Conservation (phyloP, 37 sponge, comb jelly and placozoan species). For the Ephydatia muelleri region DNA sequence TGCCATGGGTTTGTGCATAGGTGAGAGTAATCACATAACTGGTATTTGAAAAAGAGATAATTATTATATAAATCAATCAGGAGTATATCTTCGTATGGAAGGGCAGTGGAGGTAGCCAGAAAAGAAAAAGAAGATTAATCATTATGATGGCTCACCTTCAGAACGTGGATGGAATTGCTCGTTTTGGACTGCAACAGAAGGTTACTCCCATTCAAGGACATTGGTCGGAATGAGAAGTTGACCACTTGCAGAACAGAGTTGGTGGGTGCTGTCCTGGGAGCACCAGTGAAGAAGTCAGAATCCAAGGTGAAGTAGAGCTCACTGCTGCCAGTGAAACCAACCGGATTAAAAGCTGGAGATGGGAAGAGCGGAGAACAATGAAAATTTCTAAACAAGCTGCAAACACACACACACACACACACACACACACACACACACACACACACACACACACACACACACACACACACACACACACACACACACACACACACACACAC, state of each 20-base stretch:
- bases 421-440: not conserved
- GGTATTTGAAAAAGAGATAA: too few species aligned
- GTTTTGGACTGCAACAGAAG: constrained; percentile 52
- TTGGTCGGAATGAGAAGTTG: constrained; percentile 27
- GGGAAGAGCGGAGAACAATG: not conserved
- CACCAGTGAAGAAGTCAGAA: not conserved
- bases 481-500: not conserved
- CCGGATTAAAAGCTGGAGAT: not conserved
- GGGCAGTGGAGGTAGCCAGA: too few species aligned
- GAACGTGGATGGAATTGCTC: constrained; percentile 15
- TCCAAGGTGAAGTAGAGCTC: not conserved
- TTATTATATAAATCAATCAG: too few species aligned
- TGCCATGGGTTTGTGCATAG: too few species aligned
- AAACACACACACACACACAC: not conserved
- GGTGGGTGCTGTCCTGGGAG: not conserved
- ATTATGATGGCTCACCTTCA: constrained; percentile 22
- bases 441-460: not conserved
- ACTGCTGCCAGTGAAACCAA: not conserved
- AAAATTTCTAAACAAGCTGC: not conserved
- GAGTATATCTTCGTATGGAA: too few species aligned
- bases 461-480: too few species aligned
- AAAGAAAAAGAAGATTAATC: too few species aligned
- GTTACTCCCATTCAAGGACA: not conserved
- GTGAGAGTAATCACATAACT: too few species aligned
- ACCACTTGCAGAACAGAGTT: constrained; percentile 16